These are phyloP conservation scores for Lissocephala sabroskyi DNA, from an alignment of 2,888 invertebrate species.

Conservation along the genomic window DNA sequence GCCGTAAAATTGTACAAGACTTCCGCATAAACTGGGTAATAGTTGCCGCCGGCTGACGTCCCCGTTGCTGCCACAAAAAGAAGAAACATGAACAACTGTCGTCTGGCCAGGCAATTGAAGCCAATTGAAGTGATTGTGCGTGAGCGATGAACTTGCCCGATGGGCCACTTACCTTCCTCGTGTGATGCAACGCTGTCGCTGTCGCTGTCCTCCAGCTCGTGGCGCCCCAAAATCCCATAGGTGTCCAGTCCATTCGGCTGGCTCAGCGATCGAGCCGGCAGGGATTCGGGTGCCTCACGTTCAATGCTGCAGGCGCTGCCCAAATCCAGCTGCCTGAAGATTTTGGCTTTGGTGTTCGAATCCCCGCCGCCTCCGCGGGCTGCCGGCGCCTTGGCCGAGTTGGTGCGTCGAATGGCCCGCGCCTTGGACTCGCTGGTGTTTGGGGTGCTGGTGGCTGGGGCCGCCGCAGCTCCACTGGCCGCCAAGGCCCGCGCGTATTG, in stretches of 20 bases:
- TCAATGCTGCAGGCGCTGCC: conserved; percentile 39
- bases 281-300: conserved; percentile 54
- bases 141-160: conserved; percentile 15
- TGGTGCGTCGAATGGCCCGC: conserved; percentile 66
- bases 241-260: conserved; percentile 75
- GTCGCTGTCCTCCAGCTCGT: conserved; percentile 70
- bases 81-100: conserved; percentile 8
- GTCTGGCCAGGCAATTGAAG: conserved; percentile 26
- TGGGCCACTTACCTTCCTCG: conserved; percentile 62
- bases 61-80: not conserved
- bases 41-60: conserved; percentile 38
- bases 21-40: conserved; percentile 69
- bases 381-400: conserved; percentile 67
- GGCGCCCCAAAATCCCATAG: conserved; percentile 48
- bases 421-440: conserved; percentile 28
- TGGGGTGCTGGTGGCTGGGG: conserved; percentile 2
- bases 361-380: not conserved
- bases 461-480: not conserved
- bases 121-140: conserved; percentile 21
- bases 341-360: conserved; percentile 48
- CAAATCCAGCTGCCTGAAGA: conserved; percentile 56
- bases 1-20: conserved; percentile 71
- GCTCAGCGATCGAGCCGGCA: conserved; percentile 77
- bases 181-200: conserved; percentile 72
- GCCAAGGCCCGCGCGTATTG: conserved; percentile 49